These are phyloP conservation scores for Dolichopus griseipennis DNA, from an alignment of 2,888 invertebrate species.

Conservation along the genomic window DNA sequence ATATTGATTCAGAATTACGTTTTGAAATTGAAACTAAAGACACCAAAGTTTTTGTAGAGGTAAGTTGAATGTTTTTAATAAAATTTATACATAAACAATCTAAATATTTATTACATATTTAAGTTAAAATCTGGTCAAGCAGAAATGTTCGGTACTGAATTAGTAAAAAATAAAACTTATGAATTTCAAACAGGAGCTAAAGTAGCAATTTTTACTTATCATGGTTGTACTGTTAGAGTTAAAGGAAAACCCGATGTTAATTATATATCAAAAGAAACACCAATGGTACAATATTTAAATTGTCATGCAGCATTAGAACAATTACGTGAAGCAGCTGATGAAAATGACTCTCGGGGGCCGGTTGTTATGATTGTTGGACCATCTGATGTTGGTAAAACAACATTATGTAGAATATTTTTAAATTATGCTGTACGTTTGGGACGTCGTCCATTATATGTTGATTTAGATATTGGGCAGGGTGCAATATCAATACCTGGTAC, in stretches of 20 bases:
- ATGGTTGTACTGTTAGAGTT: constrained; percentile 81
- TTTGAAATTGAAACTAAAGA: constrained; percentile 87
- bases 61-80: constrained; percentile 29
- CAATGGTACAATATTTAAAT: constrained; percentile 91
- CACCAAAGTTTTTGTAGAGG: constrained; percentile 72
- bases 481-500: constrained; percentile 87
- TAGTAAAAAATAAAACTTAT: constrained; percentile 87
- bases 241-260: constrained; percentile 85
- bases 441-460: constrained; percentile 82
- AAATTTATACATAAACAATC: no score
- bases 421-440: constrained; percentile 93
- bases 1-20: constrained; percentile 80
- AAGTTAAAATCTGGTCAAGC: constrained; percentile 83
- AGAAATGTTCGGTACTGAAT: constrained; percentile 93
- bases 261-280: constrained; percentile 92
- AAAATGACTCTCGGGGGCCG: constrained; percentile 64
- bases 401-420: constrained; percentile 74
- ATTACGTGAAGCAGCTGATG: constrained; percentile 73
- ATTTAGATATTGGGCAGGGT: constrained; percentile 93
- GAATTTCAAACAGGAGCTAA: constrained; percentile 84
- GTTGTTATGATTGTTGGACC: constrained; percentile 89
- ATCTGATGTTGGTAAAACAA: constrained; percentile 93
- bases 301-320: constrained; percentile 92
- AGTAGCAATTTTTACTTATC: constrained; percentile 93
- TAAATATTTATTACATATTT: constrained; percentile 19